These are phyloP conservation scores for Equus przewalskii DNA, from an alignment of 2,113 vertebrate species.

Conservation along the genomic window DNA sequence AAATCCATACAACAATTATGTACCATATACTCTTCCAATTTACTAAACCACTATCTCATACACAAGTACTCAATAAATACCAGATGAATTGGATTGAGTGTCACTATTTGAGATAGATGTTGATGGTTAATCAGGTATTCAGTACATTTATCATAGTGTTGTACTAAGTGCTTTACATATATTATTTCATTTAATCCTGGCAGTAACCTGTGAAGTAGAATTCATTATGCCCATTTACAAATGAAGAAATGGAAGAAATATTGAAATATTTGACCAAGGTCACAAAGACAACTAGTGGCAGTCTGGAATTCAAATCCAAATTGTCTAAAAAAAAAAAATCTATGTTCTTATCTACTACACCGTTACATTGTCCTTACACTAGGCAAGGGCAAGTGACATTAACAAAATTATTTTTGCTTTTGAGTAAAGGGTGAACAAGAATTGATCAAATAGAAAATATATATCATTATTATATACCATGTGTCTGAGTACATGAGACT, in stretches of 20 bases:
- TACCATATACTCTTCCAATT: background rate
- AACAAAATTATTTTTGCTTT: constrained; percentile 54
- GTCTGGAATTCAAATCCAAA: constrained; percentile 18
- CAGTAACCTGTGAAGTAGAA: background rate
- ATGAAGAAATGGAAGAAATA: constrained; percentile 42
- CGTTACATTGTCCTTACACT: background rate
- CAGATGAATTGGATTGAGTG: background rate
- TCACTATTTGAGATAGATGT: background rate
- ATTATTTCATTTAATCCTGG: constrained; percentile 8
- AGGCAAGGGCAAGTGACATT: background rate
- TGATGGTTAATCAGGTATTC: background rate
- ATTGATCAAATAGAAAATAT: constrained; percentile 26
- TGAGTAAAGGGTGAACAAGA: background rate
- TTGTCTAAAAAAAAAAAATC: background rate
- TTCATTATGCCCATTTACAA: background rate
- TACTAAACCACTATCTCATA: background rate
- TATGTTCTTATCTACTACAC: background rate
- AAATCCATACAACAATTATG: background rate
- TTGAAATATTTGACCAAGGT: constrained; percentile 25
- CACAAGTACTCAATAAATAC: background rate
- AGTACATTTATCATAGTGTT: background rate
- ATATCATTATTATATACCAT: background rate
- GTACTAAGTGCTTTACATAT: background rate
- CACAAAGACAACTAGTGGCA: background rate
- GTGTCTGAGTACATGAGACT: background rate